Evolutionary conservation across 2,113 vertebrate genomes (phyloP), one percentile per base, ranked within the genome.

Genomic region (Cygnus atratus): DNA sequence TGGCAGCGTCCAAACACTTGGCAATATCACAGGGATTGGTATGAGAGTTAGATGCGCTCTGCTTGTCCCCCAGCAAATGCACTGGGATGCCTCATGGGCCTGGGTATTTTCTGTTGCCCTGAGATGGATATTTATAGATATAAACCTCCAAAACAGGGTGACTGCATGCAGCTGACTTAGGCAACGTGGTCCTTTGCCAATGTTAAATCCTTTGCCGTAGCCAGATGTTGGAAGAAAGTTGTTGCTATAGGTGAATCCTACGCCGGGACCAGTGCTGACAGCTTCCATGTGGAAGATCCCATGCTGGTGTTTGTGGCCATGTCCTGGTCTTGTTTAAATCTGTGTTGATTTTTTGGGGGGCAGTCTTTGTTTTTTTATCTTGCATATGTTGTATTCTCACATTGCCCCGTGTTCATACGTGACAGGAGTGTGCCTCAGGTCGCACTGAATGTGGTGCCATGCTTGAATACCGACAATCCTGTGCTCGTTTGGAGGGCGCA

Each of bases 391-490:
- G 31, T 84, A 13, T 54, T 68, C 29, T 63, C 19, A 13, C 13
- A 7, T 8, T 44, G 61, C 31, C 24, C 25, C 54, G 29, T 3
- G 3, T 57, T 43, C 1, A 0, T 72, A 13, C 0, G 1, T n/a
- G n/a, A 46, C 22, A 65, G n/a, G 37, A 62, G 28, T 0, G 0
- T 41, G 71, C 28, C 26, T 55, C 31, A 39, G 50, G 63, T 46
- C 19, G 43, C 46, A 46, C 31, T 1, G 2, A 14, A 16, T 14
- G 16, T 57, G 18, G 46, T 1, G 0, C 8, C 57, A 31, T 3
- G 3, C 29, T 63, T 2, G 2, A 41, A 11, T 5, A 25, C 24
- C 24, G 29, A 21, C n/a, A 24, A 4, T 31, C 10, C 19, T 48
- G 20, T 43, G 20, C 39, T 2, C 1, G 15, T 65, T 78, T 80